Evolutionary conservation across 2,113 vertebrate species (phyloP).

Genomic region (Tauraco erythrolophus): DNA sequence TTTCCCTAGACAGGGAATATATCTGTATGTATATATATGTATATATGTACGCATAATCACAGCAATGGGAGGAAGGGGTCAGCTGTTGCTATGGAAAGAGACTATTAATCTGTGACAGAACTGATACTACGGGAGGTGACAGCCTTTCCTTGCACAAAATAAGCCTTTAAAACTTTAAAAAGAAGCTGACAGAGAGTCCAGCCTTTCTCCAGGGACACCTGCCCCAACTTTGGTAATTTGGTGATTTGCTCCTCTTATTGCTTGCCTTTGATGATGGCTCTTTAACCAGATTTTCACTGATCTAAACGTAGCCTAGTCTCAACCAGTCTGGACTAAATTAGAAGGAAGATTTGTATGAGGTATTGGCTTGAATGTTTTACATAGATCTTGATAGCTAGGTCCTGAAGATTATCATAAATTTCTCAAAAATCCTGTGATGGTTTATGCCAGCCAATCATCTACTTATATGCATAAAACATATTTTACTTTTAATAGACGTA

Average conservation of each 20-base stretch:
- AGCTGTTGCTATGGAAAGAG: slow-evolving; percentile 57
- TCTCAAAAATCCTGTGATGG: background rate
- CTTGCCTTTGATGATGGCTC: background rate
- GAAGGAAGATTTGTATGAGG: background rate
- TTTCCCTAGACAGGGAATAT: background rate
- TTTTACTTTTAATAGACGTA: background rate
- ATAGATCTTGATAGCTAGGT: background rate
- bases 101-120: slow-evolving; percentile 13
- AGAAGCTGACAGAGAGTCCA: background rate
- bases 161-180: background rate
- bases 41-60: slow-evolving; percentile 38
- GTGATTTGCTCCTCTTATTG: background rate
- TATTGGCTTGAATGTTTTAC: background rate
- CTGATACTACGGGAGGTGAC: background rate
- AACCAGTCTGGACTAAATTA: background rate
- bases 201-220: background rate
- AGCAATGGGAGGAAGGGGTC: slow-evolving; percentile 17
- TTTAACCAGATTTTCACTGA: background rate
- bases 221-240: background rate
- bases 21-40: background rate
- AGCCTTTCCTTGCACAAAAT: background rate
- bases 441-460: background rate
- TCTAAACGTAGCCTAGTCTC: background rate
- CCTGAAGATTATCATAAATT: background rate
- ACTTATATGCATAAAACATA: background rate